These are phyloP conservation scores for Melanotaenia parkinsoni DNA, from an alignment of 2,797 vertebrate genomes.

Conservation along the genomic window DNA sequence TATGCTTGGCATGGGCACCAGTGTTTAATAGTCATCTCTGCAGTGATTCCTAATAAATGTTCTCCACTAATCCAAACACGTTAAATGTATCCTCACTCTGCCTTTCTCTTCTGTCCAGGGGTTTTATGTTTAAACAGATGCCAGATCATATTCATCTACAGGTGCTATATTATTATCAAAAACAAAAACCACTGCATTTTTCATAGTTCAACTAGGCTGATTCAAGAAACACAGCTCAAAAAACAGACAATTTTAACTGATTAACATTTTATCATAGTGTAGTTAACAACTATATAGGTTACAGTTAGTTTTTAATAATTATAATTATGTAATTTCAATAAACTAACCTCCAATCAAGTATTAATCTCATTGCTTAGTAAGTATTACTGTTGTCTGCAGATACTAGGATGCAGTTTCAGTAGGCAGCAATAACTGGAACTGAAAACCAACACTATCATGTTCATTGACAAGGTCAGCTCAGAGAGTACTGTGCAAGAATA, in stretches of 20 bases:
- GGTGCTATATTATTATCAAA: constrained; percentile 57
- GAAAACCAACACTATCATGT: constrained; percentile 42
- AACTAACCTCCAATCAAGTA: constrained; percentile 17
- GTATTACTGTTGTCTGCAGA: background rate
- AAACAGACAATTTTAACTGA: constrained; percentile 33
- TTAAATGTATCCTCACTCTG: constrained; percentile 38
- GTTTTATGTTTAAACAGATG: constrained; percentile 52
- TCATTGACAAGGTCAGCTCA: constrained; percentile 71
- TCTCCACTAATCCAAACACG: constrained; percentile 33
- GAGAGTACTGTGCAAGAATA: constrained; percentile 38
- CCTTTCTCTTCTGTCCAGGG: constrained; percentile 40
- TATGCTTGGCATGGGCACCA: constrained; percentile 57
- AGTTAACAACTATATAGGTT: constrained; percentile 24
- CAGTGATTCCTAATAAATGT: constrained; percentile 59
- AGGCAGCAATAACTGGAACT: constrained; percentile 41
- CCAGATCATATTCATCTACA: constrained; percentile 64
- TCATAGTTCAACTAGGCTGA: constrained; percentile 41
- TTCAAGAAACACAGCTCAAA: constrained; percentile 37
- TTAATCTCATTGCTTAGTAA: constrained; percentile 13
- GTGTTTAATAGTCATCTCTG: constrained; percentile 58
- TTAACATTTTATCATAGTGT: constrained; percentile 31
- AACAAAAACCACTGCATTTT: constrained; percentile 55
- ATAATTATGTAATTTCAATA: background rate
- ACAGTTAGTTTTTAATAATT: constrained; percentile 11
- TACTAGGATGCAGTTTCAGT: constrained; percentile 6